Evolutionary conservation across 2,113 vertebrate genomes (phyloP).

Genomic region (Mustelus asterias): DNA sequence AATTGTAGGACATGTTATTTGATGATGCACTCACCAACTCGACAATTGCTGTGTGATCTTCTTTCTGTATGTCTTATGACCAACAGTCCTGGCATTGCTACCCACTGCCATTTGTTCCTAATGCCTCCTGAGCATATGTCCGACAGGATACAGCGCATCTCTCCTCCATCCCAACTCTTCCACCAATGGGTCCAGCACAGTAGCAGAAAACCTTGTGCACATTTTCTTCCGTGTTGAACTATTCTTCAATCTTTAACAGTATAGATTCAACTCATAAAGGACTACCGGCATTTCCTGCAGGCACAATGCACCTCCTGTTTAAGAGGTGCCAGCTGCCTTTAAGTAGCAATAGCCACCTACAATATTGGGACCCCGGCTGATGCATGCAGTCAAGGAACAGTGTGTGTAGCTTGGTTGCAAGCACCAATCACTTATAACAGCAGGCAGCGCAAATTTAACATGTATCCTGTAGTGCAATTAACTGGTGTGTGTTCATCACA

Average conservation of each 20-base stretch:
- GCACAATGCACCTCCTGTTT: background rate
- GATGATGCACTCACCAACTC: background rate
- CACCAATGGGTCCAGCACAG: background rate
- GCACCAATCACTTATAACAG: background rate
- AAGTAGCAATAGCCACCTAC: background rate
- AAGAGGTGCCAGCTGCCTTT: background rate
- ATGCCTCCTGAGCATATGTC: background rate
- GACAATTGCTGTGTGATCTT: background rate
- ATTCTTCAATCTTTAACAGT: background rate
- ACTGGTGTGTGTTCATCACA: background rate
- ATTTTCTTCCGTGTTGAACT: background rate
- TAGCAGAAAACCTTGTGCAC: background rate
- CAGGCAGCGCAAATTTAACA: background rate
- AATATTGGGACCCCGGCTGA: background rate
- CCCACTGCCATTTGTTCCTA: background rate
- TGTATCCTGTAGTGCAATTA: background rate
- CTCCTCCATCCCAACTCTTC: background rate
- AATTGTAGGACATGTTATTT: background rate
- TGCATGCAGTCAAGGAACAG: background rate
- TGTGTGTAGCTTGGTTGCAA: background rate
- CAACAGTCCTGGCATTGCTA: background rate
- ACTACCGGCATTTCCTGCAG: too few species aligned
- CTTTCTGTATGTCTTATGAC: background rate
- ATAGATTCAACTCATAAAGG: background rate
- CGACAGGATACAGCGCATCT: background rate